These are phyloP conservation scores for Pogonocichla stellata DNA, from an alignment of 2,113 vertebrate genomes.

Conservation along the genomic window DNA sequence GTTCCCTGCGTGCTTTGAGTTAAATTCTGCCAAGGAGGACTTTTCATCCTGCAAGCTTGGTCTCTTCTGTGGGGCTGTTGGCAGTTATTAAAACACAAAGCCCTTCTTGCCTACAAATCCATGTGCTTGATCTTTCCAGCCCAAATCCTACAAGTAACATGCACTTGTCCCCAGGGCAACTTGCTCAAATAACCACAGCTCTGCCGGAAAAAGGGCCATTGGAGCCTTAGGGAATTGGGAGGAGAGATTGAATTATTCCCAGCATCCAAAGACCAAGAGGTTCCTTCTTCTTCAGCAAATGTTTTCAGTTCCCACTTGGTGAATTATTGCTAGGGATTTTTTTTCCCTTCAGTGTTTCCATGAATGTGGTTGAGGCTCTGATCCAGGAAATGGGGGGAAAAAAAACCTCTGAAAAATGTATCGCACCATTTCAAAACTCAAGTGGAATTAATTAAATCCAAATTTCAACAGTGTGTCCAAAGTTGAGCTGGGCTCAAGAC, in stretches of 20 bases:
- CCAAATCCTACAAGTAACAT: slow-evolving; percentile 58
- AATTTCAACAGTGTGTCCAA: slow-evolving; percentile 68
- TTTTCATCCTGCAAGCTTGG: slow-evolving; percentile 9
- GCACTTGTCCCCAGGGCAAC: slow-evolving; percentile 56
- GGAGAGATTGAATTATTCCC: slow-evolving; percentile 58
- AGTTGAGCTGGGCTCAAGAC: slow-evolving; percentile 63
- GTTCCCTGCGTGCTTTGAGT: neutral
- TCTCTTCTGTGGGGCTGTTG: slow-evolving; percentile 17
- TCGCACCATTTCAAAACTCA: slow-evolving; percentile 65
- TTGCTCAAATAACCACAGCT: slow-evolving; percentile 55
- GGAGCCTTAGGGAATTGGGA: slow-evolving; percentile 45
- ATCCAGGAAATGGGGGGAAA: slow-evolving; percentile 61
- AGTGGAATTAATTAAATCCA: slow-evolving; percentile 77
- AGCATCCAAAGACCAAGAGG: slow-evolving; percentile 45
- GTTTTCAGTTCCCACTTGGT: slow-evolving; percentile 56
- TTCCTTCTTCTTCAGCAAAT: slow-evolving; percentile 44
- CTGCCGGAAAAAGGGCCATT: slow-evolving; percentile 41
- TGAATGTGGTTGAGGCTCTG: slow-evolving; percentile 64
- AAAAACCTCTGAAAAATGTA: slow-evolving; percentile 55
- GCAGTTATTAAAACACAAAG: slow-evolving; percentile 50
- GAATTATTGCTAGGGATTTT: slow-evolving; percentile 62
- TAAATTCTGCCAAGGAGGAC: slow-evolving; percentile 5
- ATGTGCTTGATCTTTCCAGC: slow-evolving; percentile 45
- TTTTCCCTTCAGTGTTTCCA: slow-evolving; percentile 63
- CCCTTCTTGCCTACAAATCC: slow-evolving; percentile 53